Evolutionary conservation across 2,888 invertebrate species (phyloP).

Genomic region (Odontothrips loti): DNA sequence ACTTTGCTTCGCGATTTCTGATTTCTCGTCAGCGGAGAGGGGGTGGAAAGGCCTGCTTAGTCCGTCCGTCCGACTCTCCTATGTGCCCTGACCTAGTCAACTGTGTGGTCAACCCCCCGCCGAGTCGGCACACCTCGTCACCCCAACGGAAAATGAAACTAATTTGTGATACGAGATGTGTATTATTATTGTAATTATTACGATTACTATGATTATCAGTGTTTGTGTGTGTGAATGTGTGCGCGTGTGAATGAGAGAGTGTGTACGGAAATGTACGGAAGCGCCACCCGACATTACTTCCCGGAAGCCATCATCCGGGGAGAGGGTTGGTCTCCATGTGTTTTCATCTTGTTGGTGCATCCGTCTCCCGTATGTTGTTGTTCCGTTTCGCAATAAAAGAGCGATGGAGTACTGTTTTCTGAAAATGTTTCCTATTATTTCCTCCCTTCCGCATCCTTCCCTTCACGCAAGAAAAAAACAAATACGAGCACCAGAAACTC

Average conservation of each 20-base stretch:
- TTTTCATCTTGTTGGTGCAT: not conserved
- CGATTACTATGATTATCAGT: not conserved
- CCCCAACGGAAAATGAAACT: not conserved
- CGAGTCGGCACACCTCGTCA: not conserved
- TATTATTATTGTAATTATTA: not conserved
- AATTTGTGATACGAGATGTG: slow-evolving; percentile 8
- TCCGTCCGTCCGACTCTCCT: too few relatives aligned
- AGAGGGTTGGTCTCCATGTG: not conserved
- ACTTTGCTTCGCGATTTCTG: too few relatives aligned
- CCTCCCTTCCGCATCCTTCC: too few relatives aligned
- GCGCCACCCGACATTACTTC: not conserved
- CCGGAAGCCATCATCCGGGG: not conserved
- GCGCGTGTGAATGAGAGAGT: not conserved
- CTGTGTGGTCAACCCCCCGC: too few relatives aligned
- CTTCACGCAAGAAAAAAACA: too few relatives aligned
- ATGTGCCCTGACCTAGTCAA: too few relatives aligned
- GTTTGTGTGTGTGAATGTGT: not conserved
- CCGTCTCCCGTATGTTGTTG: not conserved
- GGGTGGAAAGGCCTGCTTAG: too few relatives aligned
- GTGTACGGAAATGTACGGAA: not conserved
- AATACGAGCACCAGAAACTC: too few relatives aligned
- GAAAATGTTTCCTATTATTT: too few relatives aligned
- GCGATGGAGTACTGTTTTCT: not conserved
- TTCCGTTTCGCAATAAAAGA: not conserved
- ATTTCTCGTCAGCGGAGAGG: not conserved